Evolutionary conservation across 2,888 invertebrate genomes (phyloP), one percentile per base, ranked within the genome.

Genomic region (Cybosia mesomella): DNA sequence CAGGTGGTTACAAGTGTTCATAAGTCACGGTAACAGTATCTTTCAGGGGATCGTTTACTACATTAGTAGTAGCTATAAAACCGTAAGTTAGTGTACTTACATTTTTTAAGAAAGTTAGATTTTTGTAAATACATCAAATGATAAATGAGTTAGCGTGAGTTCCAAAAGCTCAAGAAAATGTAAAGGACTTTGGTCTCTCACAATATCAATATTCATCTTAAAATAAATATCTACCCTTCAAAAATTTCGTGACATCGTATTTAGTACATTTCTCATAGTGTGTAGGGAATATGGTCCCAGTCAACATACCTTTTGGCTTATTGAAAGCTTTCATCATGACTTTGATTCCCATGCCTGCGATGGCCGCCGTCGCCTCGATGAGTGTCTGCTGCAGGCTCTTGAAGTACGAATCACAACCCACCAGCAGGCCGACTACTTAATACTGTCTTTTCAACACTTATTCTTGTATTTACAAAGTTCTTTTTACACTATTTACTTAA

Each of bases 341-440:
- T 96, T 97, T 97, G 96, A 97, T 97, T 97, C 97, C 97, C 97
- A 97, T 97, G 96, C 97, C 97, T 95, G 95, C 95, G 84, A 92
- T 91, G 89, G 91, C 92, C 91, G 89, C 91, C 90, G 91, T 87
- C 91, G 89, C 92, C 91, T 85, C 77, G 84, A 87, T 84, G 81
- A 67, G 73, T 81, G 81, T 88, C 88, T 88, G 89, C 87, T 84
- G 84, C 87, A 87, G 89, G 87, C 88, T 89, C 76, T 81, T 78
- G 73, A 79, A 85, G 82, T 87, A 85, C 84, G 80, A 82, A 79
- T 79, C 76, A 81, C 77, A 77, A 83, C 82, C 83, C 83, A 74
- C 77, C 80, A 81, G 77, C 78, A 83, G 84, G 83, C 81, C 76
- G 66, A 74, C 58, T 22, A n/a, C n/a, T n/a, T n/a, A 57, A 13